Evolutionary conservation across 2,113 vertebrate genomes (phyloP).

Genomic region (Octodon degus): DNA sequence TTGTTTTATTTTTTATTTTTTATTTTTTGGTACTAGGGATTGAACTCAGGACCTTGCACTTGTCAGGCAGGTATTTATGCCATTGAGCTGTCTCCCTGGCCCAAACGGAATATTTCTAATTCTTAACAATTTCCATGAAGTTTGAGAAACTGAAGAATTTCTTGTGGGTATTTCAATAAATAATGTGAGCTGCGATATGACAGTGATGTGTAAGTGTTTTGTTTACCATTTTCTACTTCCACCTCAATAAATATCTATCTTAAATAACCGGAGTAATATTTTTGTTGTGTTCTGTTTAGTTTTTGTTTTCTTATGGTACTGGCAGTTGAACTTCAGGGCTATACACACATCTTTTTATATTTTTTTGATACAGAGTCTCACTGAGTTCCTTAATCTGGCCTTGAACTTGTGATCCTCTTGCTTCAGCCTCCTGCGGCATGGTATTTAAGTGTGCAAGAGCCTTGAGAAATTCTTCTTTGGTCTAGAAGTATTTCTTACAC

Average conservation of each 20-base stretch:
- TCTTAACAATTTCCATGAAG: neutral
- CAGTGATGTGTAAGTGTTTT: neutral
- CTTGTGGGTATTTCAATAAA: neutral
- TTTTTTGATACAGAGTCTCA: neutral
- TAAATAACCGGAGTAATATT: neutral
- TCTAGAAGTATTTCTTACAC: neutral
- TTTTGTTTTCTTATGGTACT: neutral
- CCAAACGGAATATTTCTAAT: neutral
- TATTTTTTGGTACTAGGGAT: no score
- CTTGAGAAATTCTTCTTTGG: neutral
- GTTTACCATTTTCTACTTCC: neutral
- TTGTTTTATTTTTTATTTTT: no score
- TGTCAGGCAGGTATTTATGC: no score
- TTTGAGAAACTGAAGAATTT: neutral
- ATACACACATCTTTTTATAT: neutral
- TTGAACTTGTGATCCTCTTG: neutral
- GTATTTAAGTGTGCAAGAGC: neutral
- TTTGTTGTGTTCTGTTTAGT: neutral
- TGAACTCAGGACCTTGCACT: no score
- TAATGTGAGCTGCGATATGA: neutral
- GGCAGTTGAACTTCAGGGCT: neutral
- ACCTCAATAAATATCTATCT: neutral
- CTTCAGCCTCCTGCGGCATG: neutral
- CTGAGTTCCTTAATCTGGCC: neutral
- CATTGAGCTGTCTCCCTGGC: no score